A percentile compares a stretch with the other conserved stretches of the same genome.
Evolutionary conservation across 2,888 invertebrate genomes (phyloP).

Genomic region (Teinopalpus imperialis): DNA sequence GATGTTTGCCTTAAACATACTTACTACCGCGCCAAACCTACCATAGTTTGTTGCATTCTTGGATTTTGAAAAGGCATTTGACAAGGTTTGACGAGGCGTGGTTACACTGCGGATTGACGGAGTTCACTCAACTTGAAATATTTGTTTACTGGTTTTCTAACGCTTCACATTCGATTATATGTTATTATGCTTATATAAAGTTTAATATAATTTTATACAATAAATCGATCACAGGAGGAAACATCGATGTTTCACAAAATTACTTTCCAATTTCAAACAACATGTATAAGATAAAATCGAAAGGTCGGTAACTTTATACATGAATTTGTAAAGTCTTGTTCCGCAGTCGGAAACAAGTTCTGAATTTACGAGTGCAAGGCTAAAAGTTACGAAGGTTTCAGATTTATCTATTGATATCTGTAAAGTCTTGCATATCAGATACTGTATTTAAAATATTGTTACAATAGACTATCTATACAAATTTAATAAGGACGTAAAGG

Average conservation of each 20-base stretch:
- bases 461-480: no score
- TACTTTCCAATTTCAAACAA: conserved; percentile 19
- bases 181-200: no score
- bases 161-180: no score
- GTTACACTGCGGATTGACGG: not conserved
- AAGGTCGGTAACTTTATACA: conserved; percentile 30
- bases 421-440: not conserved
- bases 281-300: conserved; percentile 24
- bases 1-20: no score
- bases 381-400: conserved; percentile 18
- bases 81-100: no score
- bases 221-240: not conserved
- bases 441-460: not conserved
- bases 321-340: conserved; percentile 32
- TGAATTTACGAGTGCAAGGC: conserved; percentile 43
- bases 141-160: no score
- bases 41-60: no score
- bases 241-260: conserved; percentile 16
- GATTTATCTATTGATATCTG: conserved; percentile 25
- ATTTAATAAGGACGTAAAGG: no score
- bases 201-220: no score
- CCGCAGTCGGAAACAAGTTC: conserved; percentile 39
- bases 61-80: no score
- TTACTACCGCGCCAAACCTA: no score
- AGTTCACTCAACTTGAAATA: no score